These are phyloP conservation scores for Trididemnum miniatum DNA, from an alignment of 23 tunicate species.

Conservation along the genomic window DNA sequence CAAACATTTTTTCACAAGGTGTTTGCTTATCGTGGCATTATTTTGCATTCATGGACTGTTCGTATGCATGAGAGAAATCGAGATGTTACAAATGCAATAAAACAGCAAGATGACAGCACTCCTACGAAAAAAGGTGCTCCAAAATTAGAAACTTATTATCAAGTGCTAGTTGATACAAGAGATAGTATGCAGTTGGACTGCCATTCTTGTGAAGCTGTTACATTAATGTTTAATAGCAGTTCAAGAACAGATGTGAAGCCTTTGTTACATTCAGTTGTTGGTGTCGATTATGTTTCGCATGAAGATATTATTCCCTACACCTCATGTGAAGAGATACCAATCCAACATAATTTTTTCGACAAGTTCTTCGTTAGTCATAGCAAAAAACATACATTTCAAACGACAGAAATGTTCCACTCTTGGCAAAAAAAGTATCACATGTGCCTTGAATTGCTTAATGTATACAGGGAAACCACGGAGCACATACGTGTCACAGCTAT, in stretches of 20 bases:
- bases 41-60: conserved; percentile 71
- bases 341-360: conserved; percentile 74
- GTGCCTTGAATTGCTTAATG: conserved; percentile 77
- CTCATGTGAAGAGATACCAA: conserved; percentile 67
- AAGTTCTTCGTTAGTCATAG: conserved; percentile 41
- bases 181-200: conserved; percentile 48
- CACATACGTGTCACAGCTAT: conserved; percentile 84
- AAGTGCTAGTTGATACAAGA: conserved; percentile 78
- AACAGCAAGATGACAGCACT: conserved; percentile 9
- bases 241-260: conserved; percentile 22
- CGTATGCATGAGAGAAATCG: conserved; percentile 61
- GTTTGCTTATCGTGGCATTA: conserved; percentile 80
- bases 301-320: conserved; percentile 85
- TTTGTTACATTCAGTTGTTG: conserved; percentile 66
- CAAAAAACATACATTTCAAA: conserved; percentile 17
- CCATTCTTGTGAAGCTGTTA: conserved; percentile 69
- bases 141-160: conserved; percentile 69
- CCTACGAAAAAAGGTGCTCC: conserved; percentile 37
- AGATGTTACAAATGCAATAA: not conserved
- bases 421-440: conserved; percentile 88
- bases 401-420: conserved; percentile 51
- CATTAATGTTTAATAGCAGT: conserved; percentile 47
- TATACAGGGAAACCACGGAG: conserved; percentile 80
- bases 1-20: conserved; percentile 78
- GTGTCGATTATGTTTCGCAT: conserved; percentile 85